A percentile compares a stretch with the other conserved stretches of the same genome.
Conservation (phyloP, 2,113 vertebrate genomes). For the Cyphomyrus plagiostoma region DNA sequence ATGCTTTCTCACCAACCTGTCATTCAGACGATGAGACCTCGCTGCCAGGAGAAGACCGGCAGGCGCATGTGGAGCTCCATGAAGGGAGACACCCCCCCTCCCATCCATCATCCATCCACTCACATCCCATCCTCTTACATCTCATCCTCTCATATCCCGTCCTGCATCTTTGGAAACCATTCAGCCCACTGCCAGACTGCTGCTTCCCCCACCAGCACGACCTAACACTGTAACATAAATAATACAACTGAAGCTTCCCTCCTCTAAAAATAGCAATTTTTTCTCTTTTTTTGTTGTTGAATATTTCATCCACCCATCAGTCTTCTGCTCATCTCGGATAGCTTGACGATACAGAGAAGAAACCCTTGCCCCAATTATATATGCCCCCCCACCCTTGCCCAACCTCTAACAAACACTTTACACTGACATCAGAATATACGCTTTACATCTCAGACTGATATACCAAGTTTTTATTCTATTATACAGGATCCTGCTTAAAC, state of each 20-base stretch:
- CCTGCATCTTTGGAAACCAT: background rate
- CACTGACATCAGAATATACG: background rate
- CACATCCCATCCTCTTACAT: background rate
- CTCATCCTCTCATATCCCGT: background rate
- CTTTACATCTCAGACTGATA: background rate
- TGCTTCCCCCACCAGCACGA: conserved; percentile 33
- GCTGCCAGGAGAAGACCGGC: background rate
- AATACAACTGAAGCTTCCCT: conserved; percentile 50
- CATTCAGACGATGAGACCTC: background rate
- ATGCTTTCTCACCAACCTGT: background rate
- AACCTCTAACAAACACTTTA: background rate
- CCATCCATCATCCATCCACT: background rate
- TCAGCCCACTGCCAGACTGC: background rate
- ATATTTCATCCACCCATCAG: conserved; percentile 52
- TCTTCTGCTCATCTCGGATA: conserved; percentile 21
- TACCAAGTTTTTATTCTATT: background rate
- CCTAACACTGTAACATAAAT: conserved; percentile 51
- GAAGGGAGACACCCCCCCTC: background rate
- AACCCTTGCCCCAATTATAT: background rate
- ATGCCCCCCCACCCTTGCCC: background rate
- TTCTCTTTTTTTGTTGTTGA: conserved; percentile 49
- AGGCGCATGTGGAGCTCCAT: background rate
- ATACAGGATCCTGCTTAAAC: background rate
- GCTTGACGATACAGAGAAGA: background rate
- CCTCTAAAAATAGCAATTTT: conserved; percentile 52